Percentiles rank a stretch among this genome's conserved stretches.
Conservation (phyloP, 37 sponge, comb jelly and placozoan species). For the Geodia barretti region DNA sequence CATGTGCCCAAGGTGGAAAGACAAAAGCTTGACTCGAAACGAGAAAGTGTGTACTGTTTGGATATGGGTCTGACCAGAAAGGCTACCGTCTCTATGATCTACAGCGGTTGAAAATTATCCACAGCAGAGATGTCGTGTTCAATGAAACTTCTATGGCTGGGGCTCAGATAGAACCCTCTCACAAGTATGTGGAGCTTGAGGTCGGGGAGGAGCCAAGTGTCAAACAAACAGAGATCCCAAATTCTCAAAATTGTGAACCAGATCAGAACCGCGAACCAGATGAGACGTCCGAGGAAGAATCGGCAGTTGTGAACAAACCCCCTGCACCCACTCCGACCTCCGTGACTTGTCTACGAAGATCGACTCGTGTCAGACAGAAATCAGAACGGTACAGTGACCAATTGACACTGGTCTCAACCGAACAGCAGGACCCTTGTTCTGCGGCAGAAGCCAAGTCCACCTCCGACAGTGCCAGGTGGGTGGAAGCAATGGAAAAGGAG, state of each 20-base stretch:
- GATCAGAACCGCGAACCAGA: neutral
- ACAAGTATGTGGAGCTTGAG: neutral
- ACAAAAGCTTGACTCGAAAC: constrained; percentile 31
- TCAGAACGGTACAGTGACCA: constrained; percentile 52
- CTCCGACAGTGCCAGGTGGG: constrained; percentile 28
- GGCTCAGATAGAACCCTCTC: neutral
- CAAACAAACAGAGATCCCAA: too few relatives aligned
- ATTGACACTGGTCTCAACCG: neutral
- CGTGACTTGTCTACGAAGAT: too few relatives aligned
- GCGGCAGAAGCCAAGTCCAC: constrained; percentile 29
- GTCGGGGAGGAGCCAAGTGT: neutral
- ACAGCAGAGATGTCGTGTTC: constrained; percentile 27
- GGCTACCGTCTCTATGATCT: constrained; percentile 38
- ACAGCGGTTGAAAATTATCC: constrained; percentile 6
- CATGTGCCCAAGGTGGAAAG: constrained; percentile 31
- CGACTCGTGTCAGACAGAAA: constrained; percentile 23
- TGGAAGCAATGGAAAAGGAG: constrained; percentile 58
- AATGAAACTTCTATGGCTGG: too few relatives aligned
- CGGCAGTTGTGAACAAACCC: too few relatives aligned
- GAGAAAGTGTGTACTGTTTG: constrained; percentile 28
- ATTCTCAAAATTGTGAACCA: neutral
- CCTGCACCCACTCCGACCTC: too few relatives aligned
- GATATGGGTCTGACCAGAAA: constrained; percentile 34
- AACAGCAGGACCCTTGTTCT: constrained; percentile 11
- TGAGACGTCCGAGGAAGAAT: neutral